Conservation (phyloP, 2,888 invertebrate genomes). For the Gnatocerus cornutus region DNA sequence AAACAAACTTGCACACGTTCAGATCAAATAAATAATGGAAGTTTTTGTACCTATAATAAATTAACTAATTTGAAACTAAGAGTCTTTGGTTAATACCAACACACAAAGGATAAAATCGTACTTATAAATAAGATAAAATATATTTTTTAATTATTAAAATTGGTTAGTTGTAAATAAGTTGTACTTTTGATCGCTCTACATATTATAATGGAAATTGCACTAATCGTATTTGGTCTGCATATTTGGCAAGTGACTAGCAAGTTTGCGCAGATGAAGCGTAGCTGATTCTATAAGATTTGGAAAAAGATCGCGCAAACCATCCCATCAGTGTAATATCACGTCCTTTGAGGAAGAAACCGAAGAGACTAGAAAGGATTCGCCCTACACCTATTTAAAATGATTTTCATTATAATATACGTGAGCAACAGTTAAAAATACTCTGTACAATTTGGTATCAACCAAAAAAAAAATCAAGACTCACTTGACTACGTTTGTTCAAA, state of each 20-base stretch:
- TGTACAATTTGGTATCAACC: slow-evolving; percentile 20
- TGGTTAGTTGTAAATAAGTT: not conserved
- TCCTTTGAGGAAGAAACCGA: too few relatives aligned
- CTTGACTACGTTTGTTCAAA: slow-evolving; percentile 26
- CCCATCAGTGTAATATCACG: slow-evolving; percentile 19
- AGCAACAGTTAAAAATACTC: slow-evolving; percentile 23
- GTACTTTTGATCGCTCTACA: slow-evolving; percentile 3
- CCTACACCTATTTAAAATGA: not conserved
- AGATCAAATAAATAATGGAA: slow-evolving; percentile 1
- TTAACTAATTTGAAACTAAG: slow-evolving; percentile 15
- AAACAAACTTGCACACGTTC: slow-evolving; percentile 10
- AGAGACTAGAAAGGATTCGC: slow-evolving; percentile 7
- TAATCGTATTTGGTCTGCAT: not conserved
- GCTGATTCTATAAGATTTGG: too few relatives aligned
- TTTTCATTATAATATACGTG: slow-evolving; percentile 25
- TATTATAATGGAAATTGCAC: slow-evolving; percentile 26
- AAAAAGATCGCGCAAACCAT: too few relatives aligned
- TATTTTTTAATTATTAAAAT: too few relatives aligned
- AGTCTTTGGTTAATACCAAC: slow-evolving; percentile 27
- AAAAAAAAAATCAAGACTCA: slow-evolving; percentile 24
- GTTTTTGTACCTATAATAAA: slow-evolving; percentile 22
- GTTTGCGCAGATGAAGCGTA: too few relatives aligned
- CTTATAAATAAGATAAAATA: too few relatives aligned
- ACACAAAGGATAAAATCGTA: not conserved
- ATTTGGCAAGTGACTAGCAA: slow-evolving; percentile 9